Conservation (phyloP, 2,888 invertebrate genomes). For the Pilophorus perplexus region DNA sequence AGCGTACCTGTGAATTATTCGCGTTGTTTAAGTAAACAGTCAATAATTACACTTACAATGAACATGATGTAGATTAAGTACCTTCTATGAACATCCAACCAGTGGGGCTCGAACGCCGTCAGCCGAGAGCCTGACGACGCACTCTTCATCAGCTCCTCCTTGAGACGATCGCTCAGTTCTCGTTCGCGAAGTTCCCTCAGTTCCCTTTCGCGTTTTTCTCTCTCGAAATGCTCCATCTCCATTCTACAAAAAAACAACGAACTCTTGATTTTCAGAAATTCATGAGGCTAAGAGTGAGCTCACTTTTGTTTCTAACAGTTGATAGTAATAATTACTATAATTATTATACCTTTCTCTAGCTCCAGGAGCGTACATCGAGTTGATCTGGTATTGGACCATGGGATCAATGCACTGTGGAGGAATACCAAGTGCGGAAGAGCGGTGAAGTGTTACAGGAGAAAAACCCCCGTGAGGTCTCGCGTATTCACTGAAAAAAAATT, state of each 20-base stretch:
- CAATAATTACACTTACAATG: no score
- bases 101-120: constrained; percentile 55
- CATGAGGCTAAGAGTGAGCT: no score
- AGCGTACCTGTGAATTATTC: constrained; percentile 37
- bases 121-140: constrained; percentile 57
- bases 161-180: constrained; percentile 78
- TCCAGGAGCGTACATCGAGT: constrained; percentile 76
- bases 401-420: constrained; percentile 77
- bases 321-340: no score
- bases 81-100: constrained; percentile 87
- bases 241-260: constrained; percentile 51
- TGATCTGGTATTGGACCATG: constrained; percentile 76
- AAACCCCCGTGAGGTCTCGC: constrained; percentile 89
- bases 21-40: neutral
- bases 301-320: no score
- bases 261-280: no score
- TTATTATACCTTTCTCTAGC: constrained; percentile 59
- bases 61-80: no score
- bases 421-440: constrained; percentile 51
- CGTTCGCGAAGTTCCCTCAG: constrained; percentile 70
- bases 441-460: constrained; percentile 60
- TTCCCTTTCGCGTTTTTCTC: constrained; percentile 68
- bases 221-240: constrained; percentile 63
- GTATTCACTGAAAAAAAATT: constrained; percentile 68
- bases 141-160: constrained; percentile 83